Conservation (phyloP, 2,888 invertebrate genomes). For the Andrena bicolor region DNA sequence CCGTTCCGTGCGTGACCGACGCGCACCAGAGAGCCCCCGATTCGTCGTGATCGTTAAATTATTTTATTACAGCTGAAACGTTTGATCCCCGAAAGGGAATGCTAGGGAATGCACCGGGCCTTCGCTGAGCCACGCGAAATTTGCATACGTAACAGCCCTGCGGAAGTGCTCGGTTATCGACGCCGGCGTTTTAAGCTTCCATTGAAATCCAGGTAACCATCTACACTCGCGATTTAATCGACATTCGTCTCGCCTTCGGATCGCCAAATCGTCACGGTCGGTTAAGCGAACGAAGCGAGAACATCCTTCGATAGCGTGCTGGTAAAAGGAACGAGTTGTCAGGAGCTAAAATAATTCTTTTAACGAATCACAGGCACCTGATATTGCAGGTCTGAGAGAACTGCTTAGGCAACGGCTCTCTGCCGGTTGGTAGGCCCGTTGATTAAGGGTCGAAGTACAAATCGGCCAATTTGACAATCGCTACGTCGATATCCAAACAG, state of each 20-base stretch:
- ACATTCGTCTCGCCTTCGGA: conserved; percentile 40
- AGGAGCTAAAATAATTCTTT: background rate
- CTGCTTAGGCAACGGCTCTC: background rate
- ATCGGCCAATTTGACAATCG: conserved; percentile 3
- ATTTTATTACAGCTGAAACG: conserved; percentile 63
- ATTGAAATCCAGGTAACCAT: conserved; percentile 40
- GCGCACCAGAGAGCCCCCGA: conserved; percentile 47
- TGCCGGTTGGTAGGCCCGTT: background rate
- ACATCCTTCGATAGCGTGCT: background rate
- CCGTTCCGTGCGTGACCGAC: conserved; percentile 64
- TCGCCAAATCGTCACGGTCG: background rate
- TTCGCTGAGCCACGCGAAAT: conserved; percentile 30
- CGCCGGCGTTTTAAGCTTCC: conserved; percentile 32
- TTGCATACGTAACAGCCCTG: conserved; percentile 37
- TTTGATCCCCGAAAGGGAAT: conserved; percentile 32
- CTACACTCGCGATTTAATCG: conserved; percentile 52
- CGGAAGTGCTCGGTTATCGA: conserved; percentile 23
- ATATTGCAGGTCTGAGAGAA: background rate
- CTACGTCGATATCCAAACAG: background rate
- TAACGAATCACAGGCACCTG: background rate
- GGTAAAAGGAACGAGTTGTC: background rate
- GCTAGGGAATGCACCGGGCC: background rate
- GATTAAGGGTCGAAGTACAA: background rate
- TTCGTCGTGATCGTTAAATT: conserved; percentile 70
- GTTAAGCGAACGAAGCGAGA: conserved; percentile 13